phyloP scores from a whole-genome alignment of 1,140 invertebrate genomes.

The Drosophila aff. region DNA sequence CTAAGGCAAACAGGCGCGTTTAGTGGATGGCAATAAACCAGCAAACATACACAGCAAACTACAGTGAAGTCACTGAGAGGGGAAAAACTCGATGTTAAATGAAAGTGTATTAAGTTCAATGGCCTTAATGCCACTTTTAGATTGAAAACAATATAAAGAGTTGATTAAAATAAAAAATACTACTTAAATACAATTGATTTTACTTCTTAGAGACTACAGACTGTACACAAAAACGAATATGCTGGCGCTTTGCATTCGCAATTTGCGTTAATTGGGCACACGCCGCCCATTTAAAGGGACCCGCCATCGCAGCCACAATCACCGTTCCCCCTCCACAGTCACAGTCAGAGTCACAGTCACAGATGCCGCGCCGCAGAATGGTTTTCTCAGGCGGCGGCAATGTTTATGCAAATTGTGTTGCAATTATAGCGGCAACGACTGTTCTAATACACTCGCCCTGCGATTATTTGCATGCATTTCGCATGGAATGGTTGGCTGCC shows the following conservation, averaged over 20 bases:
- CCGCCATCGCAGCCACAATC: conserved; percentile 1
- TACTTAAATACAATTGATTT: no score
- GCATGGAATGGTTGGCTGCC: neutral
- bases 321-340: neutral
- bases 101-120: neutral
- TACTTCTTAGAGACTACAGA: neutral
- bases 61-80: neutral
- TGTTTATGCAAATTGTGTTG: conserved; percentile 78
- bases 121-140: neutral
- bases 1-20: conserved; percentile 69
- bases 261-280: conserved; percentile 75
- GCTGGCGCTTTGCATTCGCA: conserved; percentile 43
- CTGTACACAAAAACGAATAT: conserved; percentile 7
- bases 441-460: conserved; percentile 34
- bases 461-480: conserved; percentile 45
- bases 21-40: conserved; percentile 55
- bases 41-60: conserved; percentile 47
- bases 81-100: neutral
- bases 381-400: conserved; percentile 44
- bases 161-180: neutral
- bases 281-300: conserved; percentile 62
- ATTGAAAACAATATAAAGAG: no score
- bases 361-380: conserved; percentile 39
- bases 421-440: conserved; percentile 59
- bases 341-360: conserved; percentile 1